Evolutionary conservation across 2,888 invertebrate genomes (phyloP), one percentile per base, ranked within the genome.

Genomic region (Tachina grossa): DNA sequence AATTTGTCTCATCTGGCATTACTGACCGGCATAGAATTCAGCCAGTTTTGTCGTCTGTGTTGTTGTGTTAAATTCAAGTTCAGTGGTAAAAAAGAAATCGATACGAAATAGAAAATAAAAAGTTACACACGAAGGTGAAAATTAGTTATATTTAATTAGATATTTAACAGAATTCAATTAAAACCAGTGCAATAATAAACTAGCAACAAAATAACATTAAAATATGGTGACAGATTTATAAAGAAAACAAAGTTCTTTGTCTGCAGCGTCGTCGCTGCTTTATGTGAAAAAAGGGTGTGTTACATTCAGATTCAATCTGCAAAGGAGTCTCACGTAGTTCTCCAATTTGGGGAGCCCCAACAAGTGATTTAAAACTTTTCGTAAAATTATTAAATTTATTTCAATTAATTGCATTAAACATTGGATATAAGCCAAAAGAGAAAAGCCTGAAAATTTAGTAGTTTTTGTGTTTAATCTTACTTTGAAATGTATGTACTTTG

Each of bases 231-330:
- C 1, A 39, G 31, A 45, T 19, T 81, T 65, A 74, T 61, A 19
- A 71, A 43, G 63, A 75, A 81, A 81, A 51, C 59, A 74, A 81
- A 82, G 71, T 85, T 85, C 85, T 85, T 85, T 85, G 85, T 85
- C 85, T 85, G 82, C 79, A 49, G 69, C 85, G 81, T 71, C 85
- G 81, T 51, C 69, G 79, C 77, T 55, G 79, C 53, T 76, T 68
- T 75, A 78, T 83, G 78, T 83, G 79, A 83, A 83, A 85, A 85
- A 85, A 85, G 85, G 85, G 85, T 85, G 85, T 85, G 85, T 85
- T 85, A 75, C 68, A 74, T 57, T 57, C 49, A 61, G 65, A n/a
- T n/a, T 68, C 51, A 61, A 53, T 65, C 39, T 57, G 66, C 16
- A 22, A 76, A 83, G 80, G 77, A 78, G 77, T 59, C 66, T 72